These are phyloP conservation scores for Lochmaea capreae DNA, from an alignment of 2,888 invertebrate species.

Conservation along the genomic window DNA sequence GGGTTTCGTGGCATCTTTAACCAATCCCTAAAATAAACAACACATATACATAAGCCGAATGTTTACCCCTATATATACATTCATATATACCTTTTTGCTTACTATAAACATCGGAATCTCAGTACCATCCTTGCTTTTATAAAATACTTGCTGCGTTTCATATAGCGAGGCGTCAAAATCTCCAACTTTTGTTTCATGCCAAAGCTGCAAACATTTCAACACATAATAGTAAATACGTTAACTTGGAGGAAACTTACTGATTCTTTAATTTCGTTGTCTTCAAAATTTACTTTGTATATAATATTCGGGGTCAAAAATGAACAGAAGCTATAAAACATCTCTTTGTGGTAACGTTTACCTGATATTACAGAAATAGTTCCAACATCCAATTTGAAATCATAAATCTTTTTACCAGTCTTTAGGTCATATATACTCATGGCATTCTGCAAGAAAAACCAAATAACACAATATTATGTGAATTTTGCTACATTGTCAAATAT, in stretches of 20 bases:
- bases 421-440: conserved; percentile 85
- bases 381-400: conserved; percentile 83
- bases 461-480: background rate
- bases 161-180: conserved; percentile 84
- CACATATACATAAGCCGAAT: conserved; percentile 13
- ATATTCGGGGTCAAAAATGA: conserved; percentile 92
- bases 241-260: conserved; percentile 65
- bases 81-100: conserved; percentile 74
- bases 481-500: background rate
- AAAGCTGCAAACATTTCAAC: conserved; percentile 69
- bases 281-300: conserved; percentile 88
- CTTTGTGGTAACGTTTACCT: conserved; percentile 85
- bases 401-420: conserved; percentile 76
- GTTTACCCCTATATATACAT: background rate
- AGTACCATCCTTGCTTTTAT: conserved; percentile 91
- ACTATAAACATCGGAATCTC: conserved; percentile 97
- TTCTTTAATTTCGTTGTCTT: conserved; percentile 68
- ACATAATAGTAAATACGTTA: background rate
- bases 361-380: conserved; percentile 89
- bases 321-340: conserved; percentile 94
- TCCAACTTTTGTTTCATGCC: conserved; percentile 86
- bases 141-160: conserved; percentile 91
- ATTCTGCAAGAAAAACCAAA: conserved; percentile 70
- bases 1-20: conserved; percentile 79
- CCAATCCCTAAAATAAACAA: conserved; percentile 69